A percentile compares a stretch with the other conserved stretches of the same genome.
Evolutionary conservation across 2,888 invertebrate species (phyloP).

Genomic region (Callimorpha dominula): DNA sequence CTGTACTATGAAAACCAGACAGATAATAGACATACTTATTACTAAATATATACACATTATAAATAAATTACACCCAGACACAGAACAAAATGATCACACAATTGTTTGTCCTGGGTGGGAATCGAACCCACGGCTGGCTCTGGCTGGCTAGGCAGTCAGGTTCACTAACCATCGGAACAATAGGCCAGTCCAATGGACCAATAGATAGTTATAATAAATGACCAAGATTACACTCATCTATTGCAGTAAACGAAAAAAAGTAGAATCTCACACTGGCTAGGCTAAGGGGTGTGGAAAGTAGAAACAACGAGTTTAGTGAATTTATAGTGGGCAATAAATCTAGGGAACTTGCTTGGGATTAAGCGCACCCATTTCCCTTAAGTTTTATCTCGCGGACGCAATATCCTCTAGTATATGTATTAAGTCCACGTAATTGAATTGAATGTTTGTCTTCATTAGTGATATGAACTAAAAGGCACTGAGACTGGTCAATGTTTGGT

Average conservation of each 20-base stretch:
- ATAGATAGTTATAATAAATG: too few species aligned
- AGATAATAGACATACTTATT: too few species aligned
- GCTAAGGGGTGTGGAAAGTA: neutral
- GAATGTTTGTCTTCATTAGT: conserved; percentile 7
- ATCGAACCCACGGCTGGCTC: too few species aligned
- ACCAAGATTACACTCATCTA: neutral
- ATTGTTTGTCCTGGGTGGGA: too few species aligned
- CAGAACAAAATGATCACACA: too few species aligned
- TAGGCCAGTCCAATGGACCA: too few species aligned
- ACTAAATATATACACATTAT: too few species aligned
- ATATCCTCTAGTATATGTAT: conserved; percentile 5
- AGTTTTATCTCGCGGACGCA: conserved; percentile 14
- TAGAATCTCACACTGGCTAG: neutral
- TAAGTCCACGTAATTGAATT: conserved; percentile 5
- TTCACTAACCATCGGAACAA: too few species aligned
- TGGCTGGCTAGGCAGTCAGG: too few species aligned
- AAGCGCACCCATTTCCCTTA: conserved; percentile 45
- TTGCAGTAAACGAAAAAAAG: neutral
- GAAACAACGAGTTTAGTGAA: conserved; percentile 34
- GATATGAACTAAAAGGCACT: neutral
- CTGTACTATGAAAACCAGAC: too few species aligned
- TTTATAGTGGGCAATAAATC: conserved; percentile 54
- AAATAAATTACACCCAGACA: too few species aligned
- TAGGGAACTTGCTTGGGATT: conserved; percentile 45
- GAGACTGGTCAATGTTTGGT: neutral